Evolutionary conservation across 2,888 invertebrate genomes (phyloP), one percentile per base, ranked within the genome.

Genomic region (Junonia oenone): DNA sequence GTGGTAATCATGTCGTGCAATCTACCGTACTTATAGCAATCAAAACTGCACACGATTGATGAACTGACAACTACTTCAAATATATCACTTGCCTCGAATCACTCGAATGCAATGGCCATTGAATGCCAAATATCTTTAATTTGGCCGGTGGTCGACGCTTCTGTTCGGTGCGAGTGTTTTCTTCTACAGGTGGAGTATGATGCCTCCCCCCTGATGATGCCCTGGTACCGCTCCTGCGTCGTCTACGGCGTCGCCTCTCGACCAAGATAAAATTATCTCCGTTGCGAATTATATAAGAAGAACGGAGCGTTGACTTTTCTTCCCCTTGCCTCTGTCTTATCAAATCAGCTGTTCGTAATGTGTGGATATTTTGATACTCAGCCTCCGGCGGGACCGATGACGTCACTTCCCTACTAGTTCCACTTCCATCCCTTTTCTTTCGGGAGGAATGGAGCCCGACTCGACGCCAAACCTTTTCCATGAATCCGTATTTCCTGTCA

Each of bases 381-480:
- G 80, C 88, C 62, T 90, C 90, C 13, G 69, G 83, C 22, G 84
- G 87, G 49, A 80, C 76, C 27, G 79, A 65, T 64, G 81, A 65
- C 64, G 83, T 80, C 76, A 81, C 84, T 79, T 90, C 88, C 64
- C 69, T 76, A 69, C 89, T 89, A 67, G 88, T 83, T 63, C 89
- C 90, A 71, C 89, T 90, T 83, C 90, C 90, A 82, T 90, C 90
- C 85, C 90, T 87, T 84, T 91, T 91, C 81, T 90, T 90, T 55
- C 90, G 90, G 80, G 91, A 90, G 85, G 91, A 90, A 85, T 90
- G 91, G 82, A 91, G 90, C 76, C 91, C 91, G 67, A 91, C 90
- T 66, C 90, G 81, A 78, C 90, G 88, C 90, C 90, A 90, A 86
- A 91, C 90, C 81, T 90, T 91, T 90, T 91, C 90, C 91, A 90